A percentile compares a stretch with the other conserved stretches of the same genome.
phyloP scores from a whole-genome alignment of 2,888 invertebrate genomes.

The Tenodera sinensis region DNA sequence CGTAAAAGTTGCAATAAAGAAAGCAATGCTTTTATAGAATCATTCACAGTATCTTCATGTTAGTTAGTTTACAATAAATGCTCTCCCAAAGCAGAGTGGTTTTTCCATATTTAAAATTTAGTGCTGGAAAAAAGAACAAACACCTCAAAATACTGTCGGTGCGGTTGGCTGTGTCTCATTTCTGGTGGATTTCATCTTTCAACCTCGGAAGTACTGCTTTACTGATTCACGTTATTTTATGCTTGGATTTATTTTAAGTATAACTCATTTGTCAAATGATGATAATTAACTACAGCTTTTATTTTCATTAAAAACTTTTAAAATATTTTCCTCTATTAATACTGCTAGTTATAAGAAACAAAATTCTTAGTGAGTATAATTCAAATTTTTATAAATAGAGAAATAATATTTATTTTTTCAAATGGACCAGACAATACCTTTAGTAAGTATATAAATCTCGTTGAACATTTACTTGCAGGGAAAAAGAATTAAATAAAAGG shows the following conservation, averaged over 20 bases:
- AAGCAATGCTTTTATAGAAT: neutral
- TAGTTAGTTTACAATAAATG: neutral
- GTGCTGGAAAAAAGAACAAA: neutral
- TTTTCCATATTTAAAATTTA: neutral
- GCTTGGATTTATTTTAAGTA: neutral
- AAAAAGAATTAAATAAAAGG: neutral
- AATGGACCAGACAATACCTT: neutral
- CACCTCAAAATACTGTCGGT: neutral
- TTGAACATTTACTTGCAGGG: neutral
- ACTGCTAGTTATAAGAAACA: neutral
- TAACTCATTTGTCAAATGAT: neutral
- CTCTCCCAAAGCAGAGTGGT: neutral
- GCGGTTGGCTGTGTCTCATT: neutral
- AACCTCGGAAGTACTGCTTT: neutral
- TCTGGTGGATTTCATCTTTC: neutral
- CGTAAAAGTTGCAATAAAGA: neutral
- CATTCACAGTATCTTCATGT: neutral
- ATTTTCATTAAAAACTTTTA: neutral
- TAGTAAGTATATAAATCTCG: neutral
- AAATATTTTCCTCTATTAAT: neutral
- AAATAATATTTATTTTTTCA: neutral
- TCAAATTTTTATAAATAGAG: neutral
- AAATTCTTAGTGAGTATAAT: neutral
- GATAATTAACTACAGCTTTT: neutral
- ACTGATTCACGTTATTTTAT: neutral